Evolutionary conservation across 2,113 vertebrate species (phyloP).

Genomic region (Chloropsis hardwickii): DNA sequence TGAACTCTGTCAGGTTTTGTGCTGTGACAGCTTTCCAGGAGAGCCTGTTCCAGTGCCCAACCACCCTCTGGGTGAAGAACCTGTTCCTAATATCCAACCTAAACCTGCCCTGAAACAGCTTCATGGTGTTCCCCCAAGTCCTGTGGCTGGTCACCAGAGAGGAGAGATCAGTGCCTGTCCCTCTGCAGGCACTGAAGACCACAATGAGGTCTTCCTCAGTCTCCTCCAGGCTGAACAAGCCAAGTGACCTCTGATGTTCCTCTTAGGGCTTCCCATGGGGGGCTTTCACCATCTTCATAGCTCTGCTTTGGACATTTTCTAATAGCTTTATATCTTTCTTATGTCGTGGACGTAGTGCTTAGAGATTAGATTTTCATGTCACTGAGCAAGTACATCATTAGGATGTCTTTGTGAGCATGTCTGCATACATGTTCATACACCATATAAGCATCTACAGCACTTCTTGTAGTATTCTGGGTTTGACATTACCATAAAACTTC

Average conservation of each 20-base stretch:
- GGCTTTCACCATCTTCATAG: neutral
- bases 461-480: neutral
- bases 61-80: neutral
- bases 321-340: neutral
- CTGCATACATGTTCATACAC: neutral
- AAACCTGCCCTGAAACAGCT: neutral
- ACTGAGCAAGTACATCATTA: neutral
- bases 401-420: neutral
- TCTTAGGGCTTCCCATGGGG: neutral
- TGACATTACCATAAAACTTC: neutral
- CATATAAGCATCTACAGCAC: neutral
- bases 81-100: neutral
- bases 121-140: neutral
- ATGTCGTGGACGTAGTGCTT: rapidly evolving
- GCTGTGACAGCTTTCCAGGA: neutral
- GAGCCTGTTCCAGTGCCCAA: neutral
- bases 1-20: neutral
- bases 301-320: neutral
- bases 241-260: neutral
- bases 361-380: neutral
- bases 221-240: neutral
- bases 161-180: neutral
- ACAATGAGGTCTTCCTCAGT: neutral
- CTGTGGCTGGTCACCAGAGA: neutral
- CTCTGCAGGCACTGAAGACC: neutral